Evolutionary conservation across 1,140 invertebrate species (phyloP).

Genomic region (Xylocopa sonorina): DNA sequence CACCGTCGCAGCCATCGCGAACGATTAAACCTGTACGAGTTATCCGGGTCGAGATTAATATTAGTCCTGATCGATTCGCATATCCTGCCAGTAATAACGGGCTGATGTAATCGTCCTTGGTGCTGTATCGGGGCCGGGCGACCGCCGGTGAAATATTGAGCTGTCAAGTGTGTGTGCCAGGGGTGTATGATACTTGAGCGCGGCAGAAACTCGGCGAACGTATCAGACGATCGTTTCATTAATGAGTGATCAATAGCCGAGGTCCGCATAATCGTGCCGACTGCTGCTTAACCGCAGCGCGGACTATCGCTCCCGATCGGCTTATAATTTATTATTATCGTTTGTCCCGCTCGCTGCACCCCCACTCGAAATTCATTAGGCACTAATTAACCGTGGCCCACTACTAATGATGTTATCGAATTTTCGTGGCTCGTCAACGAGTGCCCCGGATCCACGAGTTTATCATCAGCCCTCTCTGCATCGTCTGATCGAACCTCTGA

Average conservation of each 20-base stretch:
- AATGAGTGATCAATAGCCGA: conserved; percentile 49
- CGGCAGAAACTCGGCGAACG: conserved; percentile 36
- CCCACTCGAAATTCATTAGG: conserved; percentile 44
- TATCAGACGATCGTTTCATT: conserved; percentile 55
- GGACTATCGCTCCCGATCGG: neutral
- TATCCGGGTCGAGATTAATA: conserved; percentile 42
- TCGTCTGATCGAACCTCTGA: neutral
- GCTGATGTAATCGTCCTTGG: conserved; percentile 45
- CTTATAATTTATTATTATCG: conserved; percentile 52
- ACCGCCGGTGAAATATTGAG: conserved; percentile 49
- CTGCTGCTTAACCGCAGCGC: conserved; percentile 42
- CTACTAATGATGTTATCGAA: conserved; percentile 41
- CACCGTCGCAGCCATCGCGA: too few species aligned
- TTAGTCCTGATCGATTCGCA: conserved; percentile 32
- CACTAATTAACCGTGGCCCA: conserved; percentile 39
- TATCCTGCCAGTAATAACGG: conserved; percentile 46
- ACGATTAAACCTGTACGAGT: conserved; percentile 1
- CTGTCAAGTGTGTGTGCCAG: conserved; percentile 41
- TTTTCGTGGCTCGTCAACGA: conserved; percentile 24
- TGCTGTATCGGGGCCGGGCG: conserved; percentile 36
- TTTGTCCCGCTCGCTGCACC: too few species aligned
- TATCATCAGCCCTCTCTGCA: neutral
- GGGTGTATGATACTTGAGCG: conserved; percentile 49
- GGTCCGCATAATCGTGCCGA: conserved; percentile 33
- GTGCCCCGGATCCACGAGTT: neutral